Base-by-base conservation (phyloP, 2,113 vertebrate genomes). In the Myiopsitta monachus region DNA sequence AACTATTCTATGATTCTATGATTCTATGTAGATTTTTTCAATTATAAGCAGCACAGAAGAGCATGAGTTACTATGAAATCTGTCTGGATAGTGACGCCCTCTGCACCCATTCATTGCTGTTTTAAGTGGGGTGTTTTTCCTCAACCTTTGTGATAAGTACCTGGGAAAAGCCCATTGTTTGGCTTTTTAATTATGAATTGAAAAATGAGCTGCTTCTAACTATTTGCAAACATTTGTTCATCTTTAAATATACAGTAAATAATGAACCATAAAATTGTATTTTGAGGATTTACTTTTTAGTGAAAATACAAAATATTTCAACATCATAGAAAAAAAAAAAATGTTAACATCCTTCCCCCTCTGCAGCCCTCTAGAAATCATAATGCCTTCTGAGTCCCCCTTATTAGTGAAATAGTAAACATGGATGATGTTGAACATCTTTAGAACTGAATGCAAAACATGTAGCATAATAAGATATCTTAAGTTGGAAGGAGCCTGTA, bases 1-100 rank as follows among this genome's bases (percentile, higher is more conserved):
- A n/a, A n/a, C n/a, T n/a, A n/a, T n/a, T n/a, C n/a, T n/a, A n/a
- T n/a, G n/a, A n/a, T n/a, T n/a, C n/a, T n/a, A n/a, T n/a, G n/a
- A n/a, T n/a, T n/a, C n/a, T n/a, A n/a, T 0, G 0, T 2, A 64
- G 33, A 49, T 26, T 13, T 24, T 55, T 61, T 55, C 57, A 64
- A 46, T 15, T 10, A 9, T 68, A 47, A 90, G 57, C 14, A 76
- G 30, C 36, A 46, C 43, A 64, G 5, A 80, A 83, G 8, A 73
- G 26, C 10, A 10, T 4, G 16, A 11, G 8, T 59, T 85, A 19
- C 28, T 23, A 8, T 8, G n/a, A 55, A 59, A 90, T 9, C 10
- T 59, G 8, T 27, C 33, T 80, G 27, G 26, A 77, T 21, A 30
- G 10, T 24, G 52, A 39, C 30, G 18, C 2, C 6, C 15, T 64